Base-by-base conservation (phyloP, 2,113 vertebrate genomes). In the Capreolus pygargus region DNA sequence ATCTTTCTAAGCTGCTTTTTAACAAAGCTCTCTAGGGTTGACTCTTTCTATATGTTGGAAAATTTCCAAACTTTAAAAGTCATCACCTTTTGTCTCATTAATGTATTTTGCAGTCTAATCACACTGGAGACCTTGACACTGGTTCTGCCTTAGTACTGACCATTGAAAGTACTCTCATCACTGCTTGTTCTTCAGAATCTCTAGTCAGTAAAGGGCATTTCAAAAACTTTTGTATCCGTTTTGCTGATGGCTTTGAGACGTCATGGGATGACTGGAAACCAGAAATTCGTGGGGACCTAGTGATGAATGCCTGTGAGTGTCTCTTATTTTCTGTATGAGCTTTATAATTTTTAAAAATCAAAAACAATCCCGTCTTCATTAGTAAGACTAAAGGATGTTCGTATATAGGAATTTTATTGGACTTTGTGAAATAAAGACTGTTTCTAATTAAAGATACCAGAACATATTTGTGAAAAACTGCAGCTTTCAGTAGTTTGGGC, bases 221-320 rank as follows among this genome's bases (percentile, higher is more conserved):
- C 98, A 99, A 99, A 98, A 99, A 99, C 98, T 99, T 99, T 98
- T 99, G 99, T 95, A 99, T 99, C 89, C 99, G 99, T 95, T 99
- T 99, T 94, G 99, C 99, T 36, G 99, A 99, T 97, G 99, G 99
- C 92, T 99, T 99, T 97, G 99, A 99, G 98, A 99, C 99, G 7
- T 99, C 99, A 6, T 99, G 99, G 99, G 99, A 99, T 83, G 99
- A 99, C 98, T 99, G 99, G 99, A 99, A 99, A 94, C 99, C 99
- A 55, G 99, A 99, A 98, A 94, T 99, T 84, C 99, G 99, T 96
- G 99, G 99, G 50, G 99, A 99, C 91, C 97, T 99, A 43, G 99
- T 99, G 95, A 99, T 99, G 99, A 99, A 99, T 97, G 99, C 99
- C 60, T 99, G 99, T 99, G 98, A 99, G 99, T 99, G 28, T 78